Evolutionary conservation across 2,888 invertebrate genomes (phyloP).

Genomic region (Eumacrocentrus americanus): DNA sequence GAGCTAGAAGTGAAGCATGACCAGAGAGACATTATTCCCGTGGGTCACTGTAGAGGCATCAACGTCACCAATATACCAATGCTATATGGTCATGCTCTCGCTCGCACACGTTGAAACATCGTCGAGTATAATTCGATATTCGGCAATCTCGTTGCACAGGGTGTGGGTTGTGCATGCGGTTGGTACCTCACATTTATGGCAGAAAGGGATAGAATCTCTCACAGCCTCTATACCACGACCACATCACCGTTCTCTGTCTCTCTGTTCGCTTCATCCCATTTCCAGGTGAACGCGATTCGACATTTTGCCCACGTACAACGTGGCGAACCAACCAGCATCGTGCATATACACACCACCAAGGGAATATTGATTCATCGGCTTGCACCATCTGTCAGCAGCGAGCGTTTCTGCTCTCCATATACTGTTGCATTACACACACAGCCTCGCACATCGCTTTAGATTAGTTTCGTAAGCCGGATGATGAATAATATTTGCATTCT

Average conservation of each 20-base stretch:
- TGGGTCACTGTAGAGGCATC: neutral
- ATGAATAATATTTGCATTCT: slow-evolving; percentile 47
- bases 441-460: slow-evolving; percentile 29
- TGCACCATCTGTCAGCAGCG: slow-evolving; percentile 51
- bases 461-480: slow-evolving; percentile 44
- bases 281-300: slow-evolving; percentile 23
- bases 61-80: neutral
- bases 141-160: slow-evolving; percentile 14
- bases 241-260: slow-evolving; percentile 23
- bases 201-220: neutral
- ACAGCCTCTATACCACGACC: neutral
- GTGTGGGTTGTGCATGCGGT: slow-evolving; percentile 5
- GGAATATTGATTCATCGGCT: slow-evolving; percentile 50
- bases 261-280: slow-evolving; percentile 16
- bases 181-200: slow-evolving; percentile 4
- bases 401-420: slow-evolving; percentile 24
- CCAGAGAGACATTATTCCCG: slow-evolving; percentile 9
- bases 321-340: slow-evolving; percentile 17
- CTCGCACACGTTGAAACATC: slow-evolving; percentile 24
- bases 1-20: slow-evolving; percentile 4
- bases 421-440: slow-evolving; percentile 10
- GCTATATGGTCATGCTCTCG: neutral
- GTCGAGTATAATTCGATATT: slow-evolving; percentile 38
- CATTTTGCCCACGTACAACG: slow-evolving; percentile 23
- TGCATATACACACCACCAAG: slow-evolving; percentile 5